Evolutionary conservation across 2,113 vertebrate species (phyloP).

Genomic region (Oncorhynchus nerka): DNA sequence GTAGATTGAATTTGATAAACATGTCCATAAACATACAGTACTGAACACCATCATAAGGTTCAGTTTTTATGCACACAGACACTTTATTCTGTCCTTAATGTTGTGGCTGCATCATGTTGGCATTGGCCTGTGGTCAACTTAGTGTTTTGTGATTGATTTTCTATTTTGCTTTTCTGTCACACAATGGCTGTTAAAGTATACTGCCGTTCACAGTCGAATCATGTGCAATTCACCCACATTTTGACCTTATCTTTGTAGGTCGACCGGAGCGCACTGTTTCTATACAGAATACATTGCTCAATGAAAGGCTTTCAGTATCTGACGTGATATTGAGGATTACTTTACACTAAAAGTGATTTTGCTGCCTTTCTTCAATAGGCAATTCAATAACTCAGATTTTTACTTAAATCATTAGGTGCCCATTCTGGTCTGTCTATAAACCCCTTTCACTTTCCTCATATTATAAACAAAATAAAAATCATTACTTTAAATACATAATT

Average conservation of each 20-base stretch:
- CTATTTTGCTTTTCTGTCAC: slow-evolving; percentile 1
- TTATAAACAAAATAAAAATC: too few species aligned
- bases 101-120: not conserved
- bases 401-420: not conserved
- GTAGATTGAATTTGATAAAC: too few species aligned
- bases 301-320: not conserved
- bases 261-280: not conserved
- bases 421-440: not conserved
- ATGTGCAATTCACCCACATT: not conserved
- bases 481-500: not conserved
- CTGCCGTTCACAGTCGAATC: not conserved
- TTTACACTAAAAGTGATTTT: not conserved
- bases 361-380: too few species aligned
- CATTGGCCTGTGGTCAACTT: not conserved
- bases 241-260: not conserved
- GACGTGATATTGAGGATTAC: not conserved
- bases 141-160: not conserved
- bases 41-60: too few species aligned
- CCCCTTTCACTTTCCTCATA: too few species aligned
- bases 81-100: not conserved
- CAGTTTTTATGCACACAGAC: too few species aligned
- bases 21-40: too few species aligned
- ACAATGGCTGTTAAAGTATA: slow-evolving; percentile 9
- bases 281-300: not conserved
- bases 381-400: too few species aligned